Conservation (phyloP, 2,888 invertebrate genomes). For the Hedychridium roseum region DNA sequence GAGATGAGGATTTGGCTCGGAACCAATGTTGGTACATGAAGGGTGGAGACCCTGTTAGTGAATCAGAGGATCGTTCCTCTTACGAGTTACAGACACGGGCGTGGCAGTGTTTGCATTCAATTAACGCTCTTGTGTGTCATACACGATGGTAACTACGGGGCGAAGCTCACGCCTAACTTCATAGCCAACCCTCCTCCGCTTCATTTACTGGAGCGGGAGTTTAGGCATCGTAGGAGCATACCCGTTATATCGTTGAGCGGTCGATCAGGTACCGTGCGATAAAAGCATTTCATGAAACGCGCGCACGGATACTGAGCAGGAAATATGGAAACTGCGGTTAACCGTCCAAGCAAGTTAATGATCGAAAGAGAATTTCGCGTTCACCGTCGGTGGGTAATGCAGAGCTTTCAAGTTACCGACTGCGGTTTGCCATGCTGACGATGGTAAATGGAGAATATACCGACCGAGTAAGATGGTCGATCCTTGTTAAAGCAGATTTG, state of each 20-base stretch:
- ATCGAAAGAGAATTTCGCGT: slow-evolving; percentile 1
- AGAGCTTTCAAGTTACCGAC: background rate
- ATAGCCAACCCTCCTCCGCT: slow-evolving; percentile 6
- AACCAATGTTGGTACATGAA: no score
- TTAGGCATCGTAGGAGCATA: background rate
- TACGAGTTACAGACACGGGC: slow-evolving; percentile 23
- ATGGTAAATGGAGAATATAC: no score
- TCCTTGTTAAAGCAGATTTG: no score
- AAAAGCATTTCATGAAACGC: no score
- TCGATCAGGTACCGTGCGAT: slow-evolving; percentile 2
- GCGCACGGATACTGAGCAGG: no score
- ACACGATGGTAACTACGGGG: slow-evolving; percentile 3
- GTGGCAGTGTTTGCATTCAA: slow-evolving; percentile 32
- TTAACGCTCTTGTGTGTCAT: slow-evolving; percentile 12
- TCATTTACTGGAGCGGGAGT: slow-evolving; percentile 1
- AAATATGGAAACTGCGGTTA: no score
- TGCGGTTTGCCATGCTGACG: no score
- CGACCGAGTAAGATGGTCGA: slow-evolving; percentile 16
- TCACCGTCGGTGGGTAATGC: slow-evolving; percentile 15
- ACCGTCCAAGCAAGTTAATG: no score
- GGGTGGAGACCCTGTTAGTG: no score
- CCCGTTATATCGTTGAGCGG: slow-evolving; percentile 3
- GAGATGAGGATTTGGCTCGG: no score
- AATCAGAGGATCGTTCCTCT: no score
- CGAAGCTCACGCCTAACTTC: slow-evolving; percentile 10